These are phyloP conservation scores for Drosophila kanekoi DNA, from an alignment of 2,888 invertebrate genomes.

Conservation along the genomic window DNA sequence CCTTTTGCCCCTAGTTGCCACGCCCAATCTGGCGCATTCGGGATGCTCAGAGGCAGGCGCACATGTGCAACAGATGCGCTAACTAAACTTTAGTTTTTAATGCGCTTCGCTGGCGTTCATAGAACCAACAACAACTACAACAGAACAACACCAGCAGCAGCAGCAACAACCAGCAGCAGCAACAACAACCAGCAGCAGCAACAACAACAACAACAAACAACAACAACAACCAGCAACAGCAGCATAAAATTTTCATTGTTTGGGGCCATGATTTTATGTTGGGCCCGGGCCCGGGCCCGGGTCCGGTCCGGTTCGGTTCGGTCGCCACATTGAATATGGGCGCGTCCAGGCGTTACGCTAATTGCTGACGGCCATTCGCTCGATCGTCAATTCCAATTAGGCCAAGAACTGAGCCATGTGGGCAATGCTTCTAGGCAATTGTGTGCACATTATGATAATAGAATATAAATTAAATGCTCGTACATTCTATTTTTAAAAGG, in stretches of 20 bases:
- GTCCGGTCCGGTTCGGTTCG: conserved; percentile 8
- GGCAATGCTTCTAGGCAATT: conserved; percentile 40
- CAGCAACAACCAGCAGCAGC: conserved; percentile 9
- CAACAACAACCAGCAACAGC: background rate
- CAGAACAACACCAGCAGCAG: conserved; percentile 15
- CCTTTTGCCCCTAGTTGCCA: conserved; percentile 32
- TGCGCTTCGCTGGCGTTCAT: conserved; percentile 66
- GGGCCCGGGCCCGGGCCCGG: conserved; percentile 20
- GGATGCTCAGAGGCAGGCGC: conserved; percentile 13
- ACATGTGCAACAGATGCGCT: conserved; percentile 68
- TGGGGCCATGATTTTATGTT: conserved; percentile 55
- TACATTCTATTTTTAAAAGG: conserved; percentile 37
- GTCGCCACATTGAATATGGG: conserved; percentile 46
- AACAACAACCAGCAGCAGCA: too few relatives aligned
- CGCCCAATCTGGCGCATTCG: conserved; percentile 24
- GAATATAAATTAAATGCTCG: conserved; percentile 42
- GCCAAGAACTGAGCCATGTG: conserved; percentile 53
- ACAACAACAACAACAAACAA: background rate
- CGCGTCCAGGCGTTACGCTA: conserved; percentile 65
- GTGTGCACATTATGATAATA: conserved; percentile 49
- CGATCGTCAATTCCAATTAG: conserved; percentile 61
- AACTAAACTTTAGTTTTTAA: conserved; percentile 61
- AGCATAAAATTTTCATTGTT: conserved; percentile 59
- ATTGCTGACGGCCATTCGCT: conserved; percentile 58
- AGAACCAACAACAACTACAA: conserved; percentile 38